These are phyloP conservation scores for Takifugu rubripes DNA, from an alignment of 2,797 vertebrate genomes.

Conservation along the genomic window DNA sequence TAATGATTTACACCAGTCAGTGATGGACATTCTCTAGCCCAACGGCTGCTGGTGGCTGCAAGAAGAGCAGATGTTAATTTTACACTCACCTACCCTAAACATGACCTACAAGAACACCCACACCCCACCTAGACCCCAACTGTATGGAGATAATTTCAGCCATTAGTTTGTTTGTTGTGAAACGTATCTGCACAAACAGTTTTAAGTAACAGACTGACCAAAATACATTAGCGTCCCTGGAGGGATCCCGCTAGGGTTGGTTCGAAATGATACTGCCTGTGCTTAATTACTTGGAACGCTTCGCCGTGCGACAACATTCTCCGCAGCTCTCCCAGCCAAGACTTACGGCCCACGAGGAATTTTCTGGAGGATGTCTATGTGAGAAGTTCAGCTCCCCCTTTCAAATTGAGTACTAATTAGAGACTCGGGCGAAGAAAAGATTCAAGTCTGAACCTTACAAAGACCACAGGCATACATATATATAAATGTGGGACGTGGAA, in stretches of 20 bases:
- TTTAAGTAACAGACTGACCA: neutral
- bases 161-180: neutral
- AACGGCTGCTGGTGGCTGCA: too few relatives aligned
- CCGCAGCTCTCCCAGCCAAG: constrained; percentile 10
- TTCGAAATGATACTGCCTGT: neutral
- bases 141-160: too few relatives aligned
- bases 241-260: neutral
- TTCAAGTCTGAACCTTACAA: constrained; percentile 11
- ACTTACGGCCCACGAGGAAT: constrained; percentile 5
- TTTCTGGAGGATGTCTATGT: constrained; percentile 19
- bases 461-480: constrained; percentile 2
- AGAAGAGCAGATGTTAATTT: too few relatives aligned
- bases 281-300: neutral
- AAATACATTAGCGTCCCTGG: neutral
- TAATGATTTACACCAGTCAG: too few relatives aligned
- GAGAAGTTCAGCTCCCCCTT: neutral
- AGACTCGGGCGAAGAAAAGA: constrained; percentile 22
- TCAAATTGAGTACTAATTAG: constrained; percentile 40
- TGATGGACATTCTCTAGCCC: too few relatives aligned
- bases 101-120: too few relatives aligned
- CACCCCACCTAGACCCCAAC: too few relatives aligned
- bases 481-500: neutral
- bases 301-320: constrained; percentile 16
- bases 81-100: too few relatives aligned
- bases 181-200: neutral